Evolutionary conservation across 2,113 vertebrate genomes (phyloP).

Genomic region (Etia nguti): DNA sequence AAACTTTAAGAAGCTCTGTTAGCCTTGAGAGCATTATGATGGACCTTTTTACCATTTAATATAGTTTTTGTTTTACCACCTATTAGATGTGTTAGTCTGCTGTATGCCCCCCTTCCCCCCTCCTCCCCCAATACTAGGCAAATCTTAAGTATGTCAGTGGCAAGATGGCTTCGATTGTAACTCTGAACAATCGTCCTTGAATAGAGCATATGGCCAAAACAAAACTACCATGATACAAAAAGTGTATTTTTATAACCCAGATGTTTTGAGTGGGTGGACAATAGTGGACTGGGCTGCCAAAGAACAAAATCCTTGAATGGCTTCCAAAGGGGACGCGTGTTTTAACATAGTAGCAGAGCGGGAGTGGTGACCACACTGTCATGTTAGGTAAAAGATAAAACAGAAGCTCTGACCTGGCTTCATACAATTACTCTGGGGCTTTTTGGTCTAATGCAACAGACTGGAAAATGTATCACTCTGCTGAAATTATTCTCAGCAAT

Average conservation of each 20-base stretch:
- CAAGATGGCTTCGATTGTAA: neutral
- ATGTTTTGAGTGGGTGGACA: constrained; percentile 51
- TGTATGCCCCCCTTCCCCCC: neutral
- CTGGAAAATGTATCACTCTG: neutral
- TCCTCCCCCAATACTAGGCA: neutral
- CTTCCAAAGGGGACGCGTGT: constrained; percentile 3
- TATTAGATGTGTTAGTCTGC: neutral
- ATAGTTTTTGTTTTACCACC: neutral
- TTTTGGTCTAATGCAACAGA: neutral
- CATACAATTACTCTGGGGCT: neutral
- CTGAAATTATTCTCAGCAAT: neutral
- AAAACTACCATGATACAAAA: constrained; percentile 11
- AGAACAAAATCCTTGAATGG: constrained; percentile 24
- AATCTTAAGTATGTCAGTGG: neutral
- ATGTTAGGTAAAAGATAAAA: neutral
- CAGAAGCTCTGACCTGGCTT: neutral
- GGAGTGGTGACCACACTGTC: constrained; percentile 17
- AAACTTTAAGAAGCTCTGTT: neutral
- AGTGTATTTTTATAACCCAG: constrained; percentile 37
- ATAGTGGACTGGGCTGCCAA: constrained; percentile 27
- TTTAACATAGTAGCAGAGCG: neutral
- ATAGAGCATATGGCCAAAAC: neutral
- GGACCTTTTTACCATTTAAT: neutral
- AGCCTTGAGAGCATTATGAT: rapidly evolving
- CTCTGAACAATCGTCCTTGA: neutral